Conservation (phyloP, 2,113 vertebrate genomes). For the Psammodynastes pulverulentus region DNA sequence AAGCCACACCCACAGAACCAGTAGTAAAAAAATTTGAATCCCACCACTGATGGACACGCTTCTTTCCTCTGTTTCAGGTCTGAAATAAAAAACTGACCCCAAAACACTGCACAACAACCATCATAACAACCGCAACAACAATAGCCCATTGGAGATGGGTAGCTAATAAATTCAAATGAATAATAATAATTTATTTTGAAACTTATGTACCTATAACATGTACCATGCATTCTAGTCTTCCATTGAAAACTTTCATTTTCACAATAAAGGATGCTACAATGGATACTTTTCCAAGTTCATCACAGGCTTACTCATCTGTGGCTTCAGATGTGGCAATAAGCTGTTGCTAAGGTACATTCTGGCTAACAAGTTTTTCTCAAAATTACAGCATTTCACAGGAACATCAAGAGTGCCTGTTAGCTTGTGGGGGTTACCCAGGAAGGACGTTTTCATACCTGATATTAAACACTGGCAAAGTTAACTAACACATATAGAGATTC, state of each 20-base stretch:
- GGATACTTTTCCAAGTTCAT: background rate
- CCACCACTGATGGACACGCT: too few species aligned
- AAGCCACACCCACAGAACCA: too few species aligned
- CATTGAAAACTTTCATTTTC: background rate
- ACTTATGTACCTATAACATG: background rate
- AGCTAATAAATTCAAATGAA: background rate
- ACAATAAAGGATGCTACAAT: background rate
- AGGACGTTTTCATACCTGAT: background rate
- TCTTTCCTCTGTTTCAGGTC: background rate
- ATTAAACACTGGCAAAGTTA: background rate
- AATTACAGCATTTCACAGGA: background rate
- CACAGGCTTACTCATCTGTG: background rate
- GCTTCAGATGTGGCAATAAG: accelerated
- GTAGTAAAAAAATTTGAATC: too few species aligned
- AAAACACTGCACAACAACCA: background rate
- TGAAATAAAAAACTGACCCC: background rate
- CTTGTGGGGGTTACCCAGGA: background rate
- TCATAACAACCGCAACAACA: background rate
- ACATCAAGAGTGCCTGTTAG: background rate
- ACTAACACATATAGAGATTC: background rate
- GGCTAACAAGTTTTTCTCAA: background rate
- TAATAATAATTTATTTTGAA: background rate
- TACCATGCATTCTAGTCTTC: background rate
- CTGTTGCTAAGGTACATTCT: accelerated
- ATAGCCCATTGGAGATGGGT: background rate